Evolutionary conservation across 2,797 vertebrate genomes (phyloP).

Genomic region (Sphenodon punctatus): DNA sequence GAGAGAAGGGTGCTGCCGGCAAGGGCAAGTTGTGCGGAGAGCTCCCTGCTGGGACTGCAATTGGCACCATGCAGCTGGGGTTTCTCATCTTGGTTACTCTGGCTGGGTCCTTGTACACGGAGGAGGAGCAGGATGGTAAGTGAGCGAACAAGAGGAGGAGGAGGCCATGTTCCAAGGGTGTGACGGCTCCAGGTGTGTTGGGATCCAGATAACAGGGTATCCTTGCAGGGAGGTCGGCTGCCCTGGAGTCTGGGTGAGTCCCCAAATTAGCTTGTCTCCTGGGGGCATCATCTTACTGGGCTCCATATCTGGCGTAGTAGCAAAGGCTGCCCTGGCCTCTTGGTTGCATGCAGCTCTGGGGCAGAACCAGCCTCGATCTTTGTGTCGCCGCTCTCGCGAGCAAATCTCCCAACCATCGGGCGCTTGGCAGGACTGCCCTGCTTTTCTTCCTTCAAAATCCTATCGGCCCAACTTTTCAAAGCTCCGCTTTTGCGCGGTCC

Average conservation of each 20-base stretch:
- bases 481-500: too few species aligned
- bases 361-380: too few species aligned
- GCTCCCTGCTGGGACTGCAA: background rate
- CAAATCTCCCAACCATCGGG: too few species aligned
- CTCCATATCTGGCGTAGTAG: too few species aligned
- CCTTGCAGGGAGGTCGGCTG: background rate
- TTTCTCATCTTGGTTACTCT: constrained; percentile 13
- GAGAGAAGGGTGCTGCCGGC: background rate
- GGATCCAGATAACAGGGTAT: background rate
- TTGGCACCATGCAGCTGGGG: background rate
- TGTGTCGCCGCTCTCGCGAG: too few species aligned
- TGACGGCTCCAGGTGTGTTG: background rate
- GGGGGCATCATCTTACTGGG: too few species aligned
- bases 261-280: too few species aligned
- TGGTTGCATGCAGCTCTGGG: too few species aligned
- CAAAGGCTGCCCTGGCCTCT: too few species aligned
- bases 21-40: background rate
- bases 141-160: background rate
- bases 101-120: background rate
- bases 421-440: too few species aligned
- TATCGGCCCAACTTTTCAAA: too few species aligned
- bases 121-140: constrained; percentile 53
- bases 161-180: background rate
- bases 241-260: background rate
- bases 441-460: too few species aligned